phyloP scores from a whole-genome alignment of 2,113 vertebrate species.

The Oxyruncus cristatus region DNA sequence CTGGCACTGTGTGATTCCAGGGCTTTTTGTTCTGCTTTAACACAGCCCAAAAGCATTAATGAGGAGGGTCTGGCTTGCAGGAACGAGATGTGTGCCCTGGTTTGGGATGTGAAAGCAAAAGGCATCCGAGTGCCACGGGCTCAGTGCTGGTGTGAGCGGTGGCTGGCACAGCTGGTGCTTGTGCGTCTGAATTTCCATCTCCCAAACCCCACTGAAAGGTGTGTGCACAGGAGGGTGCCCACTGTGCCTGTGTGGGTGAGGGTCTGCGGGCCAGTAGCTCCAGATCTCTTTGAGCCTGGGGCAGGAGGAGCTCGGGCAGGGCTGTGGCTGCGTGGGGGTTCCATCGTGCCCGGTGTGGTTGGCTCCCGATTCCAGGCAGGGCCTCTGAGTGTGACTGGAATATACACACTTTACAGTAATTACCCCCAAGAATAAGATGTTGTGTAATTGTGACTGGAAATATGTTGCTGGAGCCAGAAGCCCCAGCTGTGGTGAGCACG shows the following conservation, averaged over 20 bases:
- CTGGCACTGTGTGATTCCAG: rapidly evolving
- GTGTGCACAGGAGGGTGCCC: rapidly evolving
- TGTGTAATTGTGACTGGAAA: not conserved
- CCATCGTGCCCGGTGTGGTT: rapidly evolving
- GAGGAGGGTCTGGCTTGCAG: not conserved
- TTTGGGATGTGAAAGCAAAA: not conserved
- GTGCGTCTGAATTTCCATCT: not conserved
- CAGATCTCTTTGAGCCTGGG: rapidly evolving
- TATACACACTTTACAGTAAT: not conserved
- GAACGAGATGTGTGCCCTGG: rapidly evolving
- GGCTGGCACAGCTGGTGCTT: not conserved
- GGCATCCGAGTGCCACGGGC: rapidly evolving
- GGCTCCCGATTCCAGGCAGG: not conserved
- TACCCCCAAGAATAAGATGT: not conserved
- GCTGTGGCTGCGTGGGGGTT: not conserved
- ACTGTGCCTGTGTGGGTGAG: rapidly evolving
- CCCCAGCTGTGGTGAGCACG: not conserved
- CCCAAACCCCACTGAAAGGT: not conserved
- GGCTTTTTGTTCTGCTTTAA: not conserved
- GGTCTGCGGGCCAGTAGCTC: not conserved
- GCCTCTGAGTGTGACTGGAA: not conserved
- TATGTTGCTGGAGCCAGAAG: not conserved
- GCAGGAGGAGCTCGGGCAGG: not conserved
- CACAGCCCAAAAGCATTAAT: rapidly evolving
- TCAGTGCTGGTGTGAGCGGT: rapidly evolving